Conservation (phyloP, 2,797 vertebrate species). For the Hypotaenidia philippensis region DNA sequence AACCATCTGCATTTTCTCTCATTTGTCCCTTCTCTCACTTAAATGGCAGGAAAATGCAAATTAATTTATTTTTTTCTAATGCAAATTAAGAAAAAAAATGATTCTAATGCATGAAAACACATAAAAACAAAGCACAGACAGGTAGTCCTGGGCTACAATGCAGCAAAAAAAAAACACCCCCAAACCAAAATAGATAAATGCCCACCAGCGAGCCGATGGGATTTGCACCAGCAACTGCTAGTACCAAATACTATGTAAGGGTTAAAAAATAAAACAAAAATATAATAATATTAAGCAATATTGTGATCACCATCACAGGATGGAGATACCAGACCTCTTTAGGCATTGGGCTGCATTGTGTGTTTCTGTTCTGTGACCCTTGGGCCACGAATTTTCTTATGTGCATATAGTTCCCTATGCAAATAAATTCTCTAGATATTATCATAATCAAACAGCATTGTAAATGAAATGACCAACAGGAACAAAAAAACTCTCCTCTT, state of each 20-base stretch:
- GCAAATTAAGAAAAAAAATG: neutral
- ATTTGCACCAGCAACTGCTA: neutral
- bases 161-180: fast-evolving
- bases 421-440: neutral
- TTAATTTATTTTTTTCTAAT: neutral
- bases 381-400: neutral
- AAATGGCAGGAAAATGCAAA: neutral
- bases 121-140: neutral
- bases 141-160: fast-evolving
- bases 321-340: neutral
- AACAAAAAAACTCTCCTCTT: neutral
- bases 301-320: fast-evolving
- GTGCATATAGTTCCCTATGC: fast-evolving
- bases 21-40: neutral
- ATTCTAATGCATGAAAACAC: neutral
- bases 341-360: neutral
- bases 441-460: fast-evolving
- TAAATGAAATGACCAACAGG: neutral
- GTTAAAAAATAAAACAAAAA: neutral
- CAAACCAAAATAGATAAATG: neutral
- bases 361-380: neutral
- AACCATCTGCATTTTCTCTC: neutral
- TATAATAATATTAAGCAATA: fast-evolving
- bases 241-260: neutral
- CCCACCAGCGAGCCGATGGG: fast-evolving